phyloP scores from a whole-genome alignment of 1,140 invertebrate genomes.

The Pteromalus puparum region DNA sequence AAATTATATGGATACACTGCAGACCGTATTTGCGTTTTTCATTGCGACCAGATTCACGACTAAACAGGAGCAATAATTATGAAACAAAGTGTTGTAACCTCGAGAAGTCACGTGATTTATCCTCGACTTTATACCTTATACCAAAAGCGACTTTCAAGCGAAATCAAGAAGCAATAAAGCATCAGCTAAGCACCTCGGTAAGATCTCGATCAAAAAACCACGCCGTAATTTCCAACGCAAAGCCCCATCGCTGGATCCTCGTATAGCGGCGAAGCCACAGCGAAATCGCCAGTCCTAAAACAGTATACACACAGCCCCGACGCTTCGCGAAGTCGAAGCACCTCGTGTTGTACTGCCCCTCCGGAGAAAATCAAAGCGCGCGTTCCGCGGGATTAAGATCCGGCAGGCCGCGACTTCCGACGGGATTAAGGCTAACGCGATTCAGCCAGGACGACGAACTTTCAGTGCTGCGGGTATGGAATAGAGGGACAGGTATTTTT shows the following conservation, averaged over 20 bases:
- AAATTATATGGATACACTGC: neutral
- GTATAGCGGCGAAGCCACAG: neutral
- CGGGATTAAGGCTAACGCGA: slow-evolving; percentile 29
- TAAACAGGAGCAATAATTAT: too few species aligned
- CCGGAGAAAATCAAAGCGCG: slow-evolving; percentile 28
- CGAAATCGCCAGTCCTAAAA: neutral
- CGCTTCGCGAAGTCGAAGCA: slow-evolving; percentile 8
- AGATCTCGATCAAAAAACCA: too few species aligned
- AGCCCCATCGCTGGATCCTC: neutral
- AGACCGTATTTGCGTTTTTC: too few species aligned
- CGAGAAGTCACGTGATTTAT: too few species aligned
- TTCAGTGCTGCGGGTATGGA: neutral
- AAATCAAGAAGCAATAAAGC: too few species aligned
- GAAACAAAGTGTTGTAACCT: too few species aligned
- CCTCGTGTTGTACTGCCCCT: neutral
- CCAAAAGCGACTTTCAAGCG: too few species aligned
- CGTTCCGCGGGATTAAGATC: slow-evolving; percentile 19
- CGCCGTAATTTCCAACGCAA: neutral
- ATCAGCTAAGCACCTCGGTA: too few species aligned
- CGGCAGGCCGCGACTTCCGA: neutral
- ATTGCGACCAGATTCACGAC: too few species aligned
- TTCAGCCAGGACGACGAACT: slow-evolving; percentile 3
- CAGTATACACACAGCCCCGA: neutral
- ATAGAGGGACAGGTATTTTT: neutral
- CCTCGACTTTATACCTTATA: too few species aligned